Conservation (phyloP, 2,888 invertebrate genomes). For the Aquatica leii region DNA sequence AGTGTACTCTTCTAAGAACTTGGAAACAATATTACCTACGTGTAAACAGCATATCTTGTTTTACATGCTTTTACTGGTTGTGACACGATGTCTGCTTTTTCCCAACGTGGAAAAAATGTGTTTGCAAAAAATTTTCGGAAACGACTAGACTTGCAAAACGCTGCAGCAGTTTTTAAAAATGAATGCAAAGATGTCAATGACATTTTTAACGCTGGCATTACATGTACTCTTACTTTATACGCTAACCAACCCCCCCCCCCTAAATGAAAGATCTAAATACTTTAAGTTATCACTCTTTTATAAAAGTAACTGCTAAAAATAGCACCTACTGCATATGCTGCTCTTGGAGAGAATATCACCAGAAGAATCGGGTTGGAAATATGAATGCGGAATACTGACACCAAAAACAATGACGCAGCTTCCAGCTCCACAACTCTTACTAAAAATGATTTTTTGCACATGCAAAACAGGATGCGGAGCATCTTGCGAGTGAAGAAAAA, state of each 20-base stretch:
- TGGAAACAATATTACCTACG: conserved; percentile 1
- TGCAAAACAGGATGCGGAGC: conserved; percentile 7
- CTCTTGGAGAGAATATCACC: conserved; percentile 25
- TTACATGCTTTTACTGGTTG: no score
- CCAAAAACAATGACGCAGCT: conserved; percentile 19
- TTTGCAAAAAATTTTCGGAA: conserved; percentile 14
- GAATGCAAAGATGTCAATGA: no score
- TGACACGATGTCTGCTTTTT: no score
- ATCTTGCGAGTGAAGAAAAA: neutral
- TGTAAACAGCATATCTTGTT: conserved; percentile 9
- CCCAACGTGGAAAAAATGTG: no score
- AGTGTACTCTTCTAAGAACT: neutral
- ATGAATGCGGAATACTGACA: no score
- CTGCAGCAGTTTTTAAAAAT: no score
- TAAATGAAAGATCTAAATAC: conserved; percentile 16
- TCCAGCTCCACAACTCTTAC: conserved; percentile 32
- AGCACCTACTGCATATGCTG: conserved; percentile 38
- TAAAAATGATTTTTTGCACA: no score
- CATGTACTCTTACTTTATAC: conserved; percentile 17
- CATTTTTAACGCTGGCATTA: no score
- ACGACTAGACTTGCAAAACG: no score
- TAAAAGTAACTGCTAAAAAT: conserved; percentile 33
- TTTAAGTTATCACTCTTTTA: conserved; percentile 19
- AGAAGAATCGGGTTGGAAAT: conserved; percentile 29
- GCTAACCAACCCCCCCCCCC: conserved; percentile 6